A percentile compares a stretch with the other conserved stretches of the same genome.
These are phyloP conservation scores for Unio pictorum DNA, from an alignment of 2,888 invertebrate species.

Conservation along the genomic window DNA sequence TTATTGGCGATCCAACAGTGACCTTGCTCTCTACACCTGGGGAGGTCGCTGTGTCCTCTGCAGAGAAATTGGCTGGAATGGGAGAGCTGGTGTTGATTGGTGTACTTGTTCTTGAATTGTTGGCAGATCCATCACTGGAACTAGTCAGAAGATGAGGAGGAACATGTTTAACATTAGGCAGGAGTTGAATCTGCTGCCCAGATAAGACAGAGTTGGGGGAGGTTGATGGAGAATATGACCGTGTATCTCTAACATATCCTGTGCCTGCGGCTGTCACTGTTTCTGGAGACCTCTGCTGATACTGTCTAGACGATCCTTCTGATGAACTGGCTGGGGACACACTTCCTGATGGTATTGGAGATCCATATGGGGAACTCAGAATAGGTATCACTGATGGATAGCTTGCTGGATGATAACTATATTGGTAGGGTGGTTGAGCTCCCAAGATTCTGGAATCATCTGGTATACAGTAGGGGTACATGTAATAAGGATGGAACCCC, in stretches of 20 bases:
- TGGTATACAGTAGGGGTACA: constrained; percentile 25
- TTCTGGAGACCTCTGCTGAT: constrained; percentile 11
- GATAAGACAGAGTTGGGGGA: constrained; percentile 40
- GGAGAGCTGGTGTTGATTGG: constrained; percentile 40
- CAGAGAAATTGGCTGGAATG: constrained; percentile 1
- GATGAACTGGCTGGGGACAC: constrained; percentile 28
- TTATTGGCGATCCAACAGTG: too few relatives aligned
- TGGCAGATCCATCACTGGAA: constrained; percentile 33
- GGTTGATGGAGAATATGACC: constrained; percentile 26
- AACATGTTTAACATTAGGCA: constrained; percentile 64
- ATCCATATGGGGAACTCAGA: constrained; percentile 14
- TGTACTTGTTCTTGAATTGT: constrained; percentile 42
- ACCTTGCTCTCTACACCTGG: too few relatives aligned
- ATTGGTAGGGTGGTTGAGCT: constrained; percentile 26
- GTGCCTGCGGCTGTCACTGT: constrained; percentile 27
- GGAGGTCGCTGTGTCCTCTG: too few relatives aligned
- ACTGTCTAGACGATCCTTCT: constrained; percentile 18
- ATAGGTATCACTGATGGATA: constrained; percentile 14
- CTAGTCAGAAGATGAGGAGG: constrained; percentile 49
- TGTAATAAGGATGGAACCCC: constrained; percentile 21
- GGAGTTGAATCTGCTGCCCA: constrained; percentile 55
- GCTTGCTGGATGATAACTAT: constrained; percentile 17
- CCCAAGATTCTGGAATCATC: constrained; percentile 23
- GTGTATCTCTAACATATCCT: constrained; percentile 14
- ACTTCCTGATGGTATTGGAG: constrained; percentile 29